Base-by-base conservation (phyloP, 2,888 invertebrate genomes). In the Megaustenia siamemsis region DNA sequence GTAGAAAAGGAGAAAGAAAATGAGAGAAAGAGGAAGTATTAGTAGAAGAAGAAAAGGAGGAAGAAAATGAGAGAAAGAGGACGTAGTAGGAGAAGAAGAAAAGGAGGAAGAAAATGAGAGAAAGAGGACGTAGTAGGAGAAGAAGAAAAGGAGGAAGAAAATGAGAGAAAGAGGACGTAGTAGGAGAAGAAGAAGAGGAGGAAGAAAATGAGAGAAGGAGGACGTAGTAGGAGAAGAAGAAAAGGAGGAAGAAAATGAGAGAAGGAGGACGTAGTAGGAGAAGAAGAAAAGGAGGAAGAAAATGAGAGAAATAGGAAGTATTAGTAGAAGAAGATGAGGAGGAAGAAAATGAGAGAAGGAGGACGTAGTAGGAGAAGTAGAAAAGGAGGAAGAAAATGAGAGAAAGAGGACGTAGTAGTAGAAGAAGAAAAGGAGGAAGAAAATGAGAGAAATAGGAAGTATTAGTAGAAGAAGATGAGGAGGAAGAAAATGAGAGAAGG, bases 121-220 rank as follows among this genome's bases (percentile, higher is more conserved):
- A 56, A 76, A 76, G 76, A 76, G 53, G 76, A 76, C 49, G 76
- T 53, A 76, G 56, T 53, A 76, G 73, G 53, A 76, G 53, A 76
- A 76, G 76, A 76, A 76, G 76, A 76, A 76, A 56, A 76, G 53
- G 73, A 73, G 43, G 73, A 73, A 73, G 73, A 73, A 73, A 43
- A 73, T 43, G 73, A 73, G 43, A 32, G 43, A 73, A 43, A 73
- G 43, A 32, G 38, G 43, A 38, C 18, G 43, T 18, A 24, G 43
- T 18, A 24, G 43, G 24, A 24, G 43, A 38, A 24, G 43, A 38
- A 24, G 43, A 38, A 24, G 43, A 38, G 38, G 43, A 38, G 38
- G 43, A 38, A 56, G 53, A 53, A 56, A 76, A 53, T 12, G 53
- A 53, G 35, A 76, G 24, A 43, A 73, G 28, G 73, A 73, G 28